Base-by-base conservation (phyloP, 2,797 vertebrate genomes). In the Sphenodon punctatus region DNA sequence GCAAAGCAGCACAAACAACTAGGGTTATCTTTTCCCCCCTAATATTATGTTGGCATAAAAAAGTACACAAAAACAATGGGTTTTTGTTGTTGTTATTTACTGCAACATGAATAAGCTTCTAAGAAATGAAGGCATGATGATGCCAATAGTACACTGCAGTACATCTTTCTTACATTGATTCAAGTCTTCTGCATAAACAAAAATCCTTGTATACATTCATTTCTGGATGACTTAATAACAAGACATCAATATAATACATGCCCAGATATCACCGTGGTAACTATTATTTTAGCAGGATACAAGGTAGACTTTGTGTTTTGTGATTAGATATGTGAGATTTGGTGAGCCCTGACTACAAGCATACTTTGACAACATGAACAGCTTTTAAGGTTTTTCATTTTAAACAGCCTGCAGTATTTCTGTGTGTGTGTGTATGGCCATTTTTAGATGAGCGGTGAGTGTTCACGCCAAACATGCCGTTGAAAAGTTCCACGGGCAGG, bases 1-100 rank as follows among this genome's bases (percentile, higher is more conserved):
- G 67, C 6, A 84, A 81, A 87, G 82, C 86, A 86, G 88, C 91
- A 92, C 86, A 89, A 92, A 87, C 80, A 89, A 76, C 82, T 89
- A 76, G 80, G 75, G 88, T 90, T 77, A 83, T 85, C 86, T 82
- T 87, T 85, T 79, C 85, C 88, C 87, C n/a, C n/a, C n/a, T n/a
- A 93, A 87, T 85, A 84, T 84, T 82, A 58, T 1, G 39, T 46
- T 83, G 82, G 73, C 84, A 79, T 19, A 3, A 22, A 86, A 84
- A 73, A 7, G 49, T 70, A 87, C 76, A 75, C 75, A 87, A 70
- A 79, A 45, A 80, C 78, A 88, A 86, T n/a, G n/a, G n/a, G n/a
- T n/a, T n/a, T n/a, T n/a, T 59, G 73, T 25, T 25, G 68, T 71
- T 76, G 87, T 84, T 58, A 32, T 78, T 79, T 63, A 67, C 12